A percentile compares a stretch with the other conserved stretches of the same genome.
Conservation (phyloP, 2,888 invertebrate genomes). For the Homarus gammarus region DNA sequence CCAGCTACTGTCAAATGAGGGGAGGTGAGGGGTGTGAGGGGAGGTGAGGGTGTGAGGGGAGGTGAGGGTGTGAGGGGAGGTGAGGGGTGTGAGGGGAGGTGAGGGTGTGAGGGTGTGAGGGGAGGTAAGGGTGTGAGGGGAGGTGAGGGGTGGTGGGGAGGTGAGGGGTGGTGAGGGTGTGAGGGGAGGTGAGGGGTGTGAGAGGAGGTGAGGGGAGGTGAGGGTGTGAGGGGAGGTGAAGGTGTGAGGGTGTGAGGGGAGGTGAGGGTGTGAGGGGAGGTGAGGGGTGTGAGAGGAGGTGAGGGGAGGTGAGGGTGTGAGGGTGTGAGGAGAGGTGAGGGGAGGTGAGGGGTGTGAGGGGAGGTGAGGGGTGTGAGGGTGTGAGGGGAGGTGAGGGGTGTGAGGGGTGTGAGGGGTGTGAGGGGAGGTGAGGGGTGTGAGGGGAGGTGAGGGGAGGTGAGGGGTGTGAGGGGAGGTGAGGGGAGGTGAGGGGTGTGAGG, state of each 20-base stretch:
- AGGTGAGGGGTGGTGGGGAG: too few species aligned
- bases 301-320: background rate
- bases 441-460: background rate
- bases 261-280: background rate
- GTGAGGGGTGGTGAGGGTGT: too few species aligned
- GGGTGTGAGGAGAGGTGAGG: too few species aligned
- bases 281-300: background rate
- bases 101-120: too few species aligned
- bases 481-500: background rate
- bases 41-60: background rate
- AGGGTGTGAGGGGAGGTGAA: too few species aligned
- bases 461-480: background rate
- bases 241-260: too few species aligned
- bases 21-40: background rate
- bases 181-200: background rate
- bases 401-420: background rate
- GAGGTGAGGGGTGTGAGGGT: background rate
- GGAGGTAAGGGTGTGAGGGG: too few species aligned
- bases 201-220: background rate
- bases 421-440: background rate
- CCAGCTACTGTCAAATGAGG: constrained; percentile 5
- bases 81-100: background rate
- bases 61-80: too few species aligned
- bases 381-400: background rate
- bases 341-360: background rate